Evolutionary conservation across 2,113 vertebrate genomes (phyloP).

Genomic region (Lasiurus cinereus): DNA sequence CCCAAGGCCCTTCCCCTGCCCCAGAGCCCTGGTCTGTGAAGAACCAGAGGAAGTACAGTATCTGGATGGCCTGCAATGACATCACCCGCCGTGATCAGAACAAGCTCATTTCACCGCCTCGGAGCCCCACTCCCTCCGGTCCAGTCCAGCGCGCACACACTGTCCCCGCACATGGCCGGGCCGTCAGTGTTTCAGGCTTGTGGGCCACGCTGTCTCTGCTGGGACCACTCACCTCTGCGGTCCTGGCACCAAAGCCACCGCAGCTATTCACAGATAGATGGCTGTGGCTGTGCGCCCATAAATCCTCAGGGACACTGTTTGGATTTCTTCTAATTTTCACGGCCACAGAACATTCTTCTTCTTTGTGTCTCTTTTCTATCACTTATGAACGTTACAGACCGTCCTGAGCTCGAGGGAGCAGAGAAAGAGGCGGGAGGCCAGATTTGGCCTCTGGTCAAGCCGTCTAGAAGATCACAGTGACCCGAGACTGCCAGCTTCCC

Average conservation of each 20-base stretch:
- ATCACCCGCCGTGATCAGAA: neutral
- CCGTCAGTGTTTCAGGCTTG: neutral
- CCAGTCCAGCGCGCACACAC: neutral
- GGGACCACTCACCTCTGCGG: neutral
- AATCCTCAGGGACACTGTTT: neutral
- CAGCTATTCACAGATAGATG: accelerated
- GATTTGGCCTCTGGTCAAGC: neutral
- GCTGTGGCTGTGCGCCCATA: neutral
- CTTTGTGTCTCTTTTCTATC: neutral
- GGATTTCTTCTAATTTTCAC: neutral
- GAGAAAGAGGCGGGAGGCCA: neutral
- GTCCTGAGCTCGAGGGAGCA: neutral
- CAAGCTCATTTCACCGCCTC: neutral
- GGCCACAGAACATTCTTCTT: neutral
- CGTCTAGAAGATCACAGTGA: neutral
- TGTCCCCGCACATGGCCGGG: neutral
- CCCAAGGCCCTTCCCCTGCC: neutral
- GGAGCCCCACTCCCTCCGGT: neutral
- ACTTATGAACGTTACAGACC: neutral
- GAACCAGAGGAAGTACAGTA: conserved; percentile 43
- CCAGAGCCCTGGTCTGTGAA: neutral
- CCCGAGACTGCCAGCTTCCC: neutral
- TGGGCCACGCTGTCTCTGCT: neutral
- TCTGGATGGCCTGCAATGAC: conserved; percentile 31
- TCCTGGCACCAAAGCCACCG: neutral